Percentiles rank a stretch among this genome's conserved stretches.
Evolutionary conservation across 2,113 vertebrate species (phyloP).

Genomic region (Raja brachyura): DNA sequence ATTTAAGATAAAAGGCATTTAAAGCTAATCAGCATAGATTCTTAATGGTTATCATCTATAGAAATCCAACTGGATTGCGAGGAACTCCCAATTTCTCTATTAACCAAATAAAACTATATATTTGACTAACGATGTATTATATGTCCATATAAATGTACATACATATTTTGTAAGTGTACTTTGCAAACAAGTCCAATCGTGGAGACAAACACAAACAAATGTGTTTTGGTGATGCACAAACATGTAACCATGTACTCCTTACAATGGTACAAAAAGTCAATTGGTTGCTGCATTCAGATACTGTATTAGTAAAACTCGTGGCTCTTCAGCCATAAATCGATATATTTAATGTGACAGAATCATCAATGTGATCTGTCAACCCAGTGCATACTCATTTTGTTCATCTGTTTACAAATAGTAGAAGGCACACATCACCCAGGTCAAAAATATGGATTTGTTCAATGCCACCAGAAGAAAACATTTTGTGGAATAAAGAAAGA

Average conservation of each 20-base stretch:
- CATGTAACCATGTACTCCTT: background rate
- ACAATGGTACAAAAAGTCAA: conserved; percentile 1
- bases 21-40: background rate
- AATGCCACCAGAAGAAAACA: too few species aligned
- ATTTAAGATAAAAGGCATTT: background rate
- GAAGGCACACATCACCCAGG: background rate
- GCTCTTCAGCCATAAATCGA: conserved; percentile 26
- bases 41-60: background rate
- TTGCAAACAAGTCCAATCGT: background rate
- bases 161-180: background rate
- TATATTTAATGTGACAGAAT: conserved; percentile 34
- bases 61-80: background rate
- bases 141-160: background rate
- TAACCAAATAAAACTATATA: background rate
- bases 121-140: background rate
- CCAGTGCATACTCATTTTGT: too few species aligned
- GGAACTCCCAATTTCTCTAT: background rate
- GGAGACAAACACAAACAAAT: background rate
- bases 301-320: background rate
- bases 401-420: background rate
- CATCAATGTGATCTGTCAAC: conserved; percentile 4
- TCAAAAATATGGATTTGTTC: background rate
- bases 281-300: background rate
- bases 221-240: background rate
- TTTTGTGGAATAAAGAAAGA: background rate